Base-by-base conservation (phyloP, 2,888 invertebrate genomes). In the Aleiodes alternator region DNA sequence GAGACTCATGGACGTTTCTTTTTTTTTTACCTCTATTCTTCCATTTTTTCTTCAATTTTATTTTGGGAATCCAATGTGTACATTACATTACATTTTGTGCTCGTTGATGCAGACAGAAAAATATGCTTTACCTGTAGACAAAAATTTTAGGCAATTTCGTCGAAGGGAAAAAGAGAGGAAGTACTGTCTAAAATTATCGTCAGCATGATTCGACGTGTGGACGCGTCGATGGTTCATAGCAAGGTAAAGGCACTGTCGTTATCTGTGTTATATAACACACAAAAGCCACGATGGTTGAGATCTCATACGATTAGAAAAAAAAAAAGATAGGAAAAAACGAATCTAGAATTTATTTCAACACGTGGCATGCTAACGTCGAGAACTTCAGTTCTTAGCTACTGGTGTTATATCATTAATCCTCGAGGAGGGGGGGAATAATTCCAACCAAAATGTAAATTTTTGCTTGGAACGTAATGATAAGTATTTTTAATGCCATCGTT, bases 251-350 rank as follows among this genome's bases (percentile, higher is more conserved):
- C 66, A 66, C 29, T 50, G 31, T 76, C 74, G 75, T 77, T 79
- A 77, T 77, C 74, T 64, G 4, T 31, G 69, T 79, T 79, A 77
- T 76, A 75, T 75, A 79, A 79, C 68, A 72, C 69, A 68, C 48
- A 53, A 70, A 76, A 72, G 74, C 73, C 70, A 69, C 56, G 64
- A 75, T 66, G 64, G 61, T 66, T 29, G 61, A 59, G 73, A 74
- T 61, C n/a, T 61, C 31, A 61, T n/a, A 11, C 38, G 43, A 43
- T 61, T 61, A 14, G n/a, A 8, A 9, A 61, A 3, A 9, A 61
- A 43, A 61, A 43, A 38, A 34, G 34, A 38, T 6, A n/a, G 34
- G n/a, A 12, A 59, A 14, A 59, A 56, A 23, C 23, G 23, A 14
- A 59, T 34, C 16, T 43, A 14, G 43, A 9, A 34, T 38, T 11